Base-by-base conservation (phyloP, 2,113 vertebrate genomes). In the Oreotrochilus melanogaster region DNA sequence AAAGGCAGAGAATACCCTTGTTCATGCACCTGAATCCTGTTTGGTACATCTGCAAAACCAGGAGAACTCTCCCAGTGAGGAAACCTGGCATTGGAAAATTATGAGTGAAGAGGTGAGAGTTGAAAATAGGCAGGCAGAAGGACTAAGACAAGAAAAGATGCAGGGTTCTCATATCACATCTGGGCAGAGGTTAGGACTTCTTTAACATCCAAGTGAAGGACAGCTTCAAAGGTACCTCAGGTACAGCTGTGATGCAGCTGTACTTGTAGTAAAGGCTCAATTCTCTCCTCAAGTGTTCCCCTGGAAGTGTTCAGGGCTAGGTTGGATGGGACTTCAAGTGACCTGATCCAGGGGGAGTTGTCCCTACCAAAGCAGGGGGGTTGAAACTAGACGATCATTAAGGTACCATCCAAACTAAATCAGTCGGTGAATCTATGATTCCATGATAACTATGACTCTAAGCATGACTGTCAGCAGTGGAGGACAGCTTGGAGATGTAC, bases 101-200 rank as follows among this genome's bases (percentile, higher is more conserved):
- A 2, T 14, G 42, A 10, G 21, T 66, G 18, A 72, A 76, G 43
- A 53, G 3, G 11, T 27, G 39, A 45, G n/a, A 66, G 33, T 23
- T 2, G 11, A 70, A 53, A 4, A 21, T 4, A 21, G 43, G 17
- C 14, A 60, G 37, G 23, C 5, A 75, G 31, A 75, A 67, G 18
- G 9, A 4, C 24, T 18, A 53, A 19, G 8, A 39, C 18, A 53
- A 53, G 21, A 48, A 69, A 35, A 1, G 0, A 23, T 24, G 31
- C 27, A 30, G 7, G 35, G 14, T 57, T 31, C 12, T 67, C 11
- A 22, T 47, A 7, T 31, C 37, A 51, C 43, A 82, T 30, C 14
- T 45, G 69, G n/a, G 10, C 22, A 61, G 23, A 4, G 6, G 7
- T 4, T 81, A 43, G 42, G 18, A 30, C 8, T 45, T 85, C 37